Evolutionary conservation across 1,140 invertebrate genomes (phyloP), one percentile per base, ranked within the genome.

Genomic region (Penaeus japonicus): DNA sequence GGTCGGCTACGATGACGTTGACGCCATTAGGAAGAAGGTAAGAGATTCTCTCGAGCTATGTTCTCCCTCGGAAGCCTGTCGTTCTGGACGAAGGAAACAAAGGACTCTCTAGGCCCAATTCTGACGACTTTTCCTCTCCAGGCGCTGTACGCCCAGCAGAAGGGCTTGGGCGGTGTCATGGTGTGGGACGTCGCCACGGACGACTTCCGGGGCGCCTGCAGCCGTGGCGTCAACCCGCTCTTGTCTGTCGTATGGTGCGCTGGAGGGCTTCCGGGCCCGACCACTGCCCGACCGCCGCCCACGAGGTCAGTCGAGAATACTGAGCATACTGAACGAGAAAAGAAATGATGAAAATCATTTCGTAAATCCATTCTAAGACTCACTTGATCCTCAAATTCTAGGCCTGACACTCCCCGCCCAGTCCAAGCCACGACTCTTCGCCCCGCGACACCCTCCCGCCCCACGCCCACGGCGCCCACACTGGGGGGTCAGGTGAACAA

Each of bases 151-250:
- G 75, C 85, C 20, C 27, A 75, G 2, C 24, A 54, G 24, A 85
- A 65, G 24, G 84, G 89, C 4, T 82, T 91, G 2, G 90, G 90
- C 18, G 91, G 91, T 17, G 90, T 90, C 0, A 92, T 91, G 91
- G 83, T 92, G 15, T 91, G 91, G 91, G 90, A 91, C 17, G 77
- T 91, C 35, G 89, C 85, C 57, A 53, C 87, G 62, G 91, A 92
- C 62, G 91, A 91, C 70, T 73, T 73, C 70, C 27, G 70, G 10
- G 35, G 35, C 70, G 27, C 35, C 12, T 73, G 70, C 35, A 24
- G 70, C 27, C 18, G 35, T 20, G 70, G 27, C 20, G 24, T 12
- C 70, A 73, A 73, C 70, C 70, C 70, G 27, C 70, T 73, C 15
- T 24, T 73, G 24, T 73, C 70, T 7, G 24, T 18, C 70, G 30